Conservation (phyloP, 2,113 vertebrate genomes). For the Anser cygnoides region DNA sequence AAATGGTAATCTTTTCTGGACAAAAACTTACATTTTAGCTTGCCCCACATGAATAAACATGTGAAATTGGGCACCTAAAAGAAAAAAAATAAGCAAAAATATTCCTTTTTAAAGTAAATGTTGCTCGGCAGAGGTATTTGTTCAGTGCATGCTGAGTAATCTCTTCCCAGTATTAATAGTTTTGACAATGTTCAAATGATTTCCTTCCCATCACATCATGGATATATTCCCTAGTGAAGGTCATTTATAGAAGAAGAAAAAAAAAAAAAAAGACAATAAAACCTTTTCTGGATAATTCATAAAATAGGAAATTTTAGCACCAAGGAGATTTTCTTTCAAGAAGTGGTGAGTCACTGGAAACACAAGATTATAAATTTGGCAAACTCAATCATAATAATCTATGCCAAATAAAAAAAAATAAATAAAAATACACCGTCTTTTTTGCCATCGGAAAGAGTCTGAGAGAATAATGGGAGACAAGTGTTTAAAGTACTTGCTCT, state of each 20-base stretch:
- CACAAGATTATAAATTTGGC: neutral
- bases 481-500: neutral
- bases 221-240: neutral
- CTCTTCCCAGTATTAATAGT: constrained; percentile 36
- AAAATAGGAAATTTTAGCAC: constrained; percentile 38
- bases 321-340: constrained; percentile 35
- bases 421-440: constrained; percentile 18
- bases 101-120: neutral
- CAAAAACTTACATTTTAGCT: neutral
- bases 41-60: neutral
- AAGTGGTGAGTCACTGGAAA: constrained; percentile 53
- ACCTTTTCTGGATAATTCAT: neutral
- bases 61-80: neutral
- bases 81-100: neutral
- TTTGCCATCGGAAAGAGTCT: neutral
- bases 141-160: constrained; percentile 21
- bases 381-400: constrained; percentile 2
- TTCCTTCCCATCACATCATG: constrained; percentile 33
- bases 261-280: neutral
- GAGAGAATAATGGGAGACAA: neutral
- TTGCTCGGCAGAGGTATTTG: neutral
- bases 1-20: neutral
- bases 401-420: constrained; percentile 46
- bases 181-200: neutral
- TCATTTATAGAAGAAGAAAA: neutral